These are phyloP conservation scores for Oostethus manadensis DNA, from an alignment of 2,113 vertebrate genomes.

Conservation along the genomic window DNA sequence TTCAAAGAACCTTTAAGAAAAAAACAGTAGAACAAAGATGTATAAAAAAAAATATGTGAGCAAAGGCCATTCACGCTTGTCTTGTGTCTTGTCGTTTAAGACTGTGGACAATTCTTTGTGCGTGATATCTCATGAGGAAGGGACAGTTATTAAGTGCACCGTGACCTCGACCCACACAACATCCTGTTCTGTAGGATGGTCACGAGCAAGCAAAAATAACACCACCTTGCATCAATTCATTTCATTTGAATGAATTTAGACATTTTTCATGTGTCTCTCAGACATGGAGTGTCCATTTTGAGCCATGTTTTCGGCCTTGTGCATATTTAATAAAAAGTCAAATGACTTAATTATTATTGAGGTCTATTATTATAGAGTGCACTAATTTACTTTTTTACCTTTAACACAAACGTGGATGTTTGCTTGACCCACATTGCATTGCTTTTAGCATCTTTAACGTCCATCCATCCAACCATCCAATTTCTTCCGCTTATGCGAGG, in stretches of 20 bases:
- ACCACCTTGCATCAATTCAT: background rate
- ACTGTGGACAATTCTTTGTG: constrained; percentile 2
- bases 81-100: background rate
- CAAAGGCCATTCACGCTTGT: background rate
- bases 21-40: background rate
- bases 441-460: no score
- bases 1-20: background rate
- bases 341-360: no score
- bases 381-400: no score
- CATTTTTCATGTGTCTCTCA: background rate
- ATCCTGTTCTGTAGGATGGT: no score
- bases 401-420: no score
- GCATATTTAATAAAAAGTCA: no score
- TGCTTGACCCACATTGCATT: no score
- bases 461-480: no score
- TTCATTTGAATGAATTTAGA: background rate
- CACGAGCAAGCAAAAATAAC: background rate
- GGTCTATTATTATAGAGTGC: no score
- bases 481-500: no score
- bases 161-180: background rate
- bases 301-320: no score
- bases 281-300: no score
- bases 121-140: constrained; percentile 6
- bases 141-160: background rate
- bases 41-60: constrained; percentile 1